Evolutionary conservation across 1,140 invertebrate genomes (phyloP).

Genomic region (Musca domestica): DNA sequence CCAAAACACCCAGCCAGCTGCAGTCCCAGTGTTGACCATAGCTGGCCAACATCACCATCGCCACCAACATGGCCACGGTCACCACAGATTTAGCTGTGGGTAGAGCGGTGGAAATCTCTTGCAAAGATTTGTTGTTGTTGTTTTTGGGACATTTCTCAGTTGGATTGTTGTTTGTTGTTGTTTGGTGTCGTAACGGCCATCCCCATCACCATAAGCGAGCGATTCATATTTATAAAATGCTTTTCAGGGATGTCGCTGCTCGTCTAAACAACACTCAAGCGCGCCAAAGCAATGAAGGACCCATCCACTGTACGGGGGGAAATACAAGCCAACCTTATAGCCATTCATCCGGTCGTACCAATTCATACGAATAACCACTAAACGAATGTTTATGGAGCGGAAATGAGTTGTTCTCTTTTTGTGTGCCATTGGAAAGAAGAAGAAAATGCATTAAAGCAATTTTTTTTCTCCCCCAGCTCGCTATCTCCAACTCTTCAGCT

Average conservation of each 20-base stretch:
- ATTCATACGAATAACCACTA: slow-evolving; percentile 5
- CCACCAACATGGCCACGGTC: no score
- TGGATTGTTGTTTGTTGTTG: not conserved
- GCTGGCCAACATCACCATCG: no score
- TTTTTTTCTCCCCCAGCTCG: not conserved
- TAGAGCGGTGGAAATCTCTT: not conserved
- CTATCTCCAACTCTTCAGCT: no score
- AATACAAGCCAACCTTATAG: not conserved
- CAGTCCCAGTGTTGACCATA: not conserved
- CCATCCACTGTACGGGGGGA: no score
- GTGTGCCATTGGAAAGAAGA: slow-evolving; percentile 18
- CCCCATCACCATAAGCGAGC: no score
- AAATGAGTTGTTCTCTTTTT: slow-evolving; percentile 20
- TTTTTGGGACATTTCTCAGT: not conserved
- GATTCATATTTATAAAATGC: slow-evolving; percentile 1
- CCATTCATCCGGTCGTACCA: slow-evolving; percentile 4
- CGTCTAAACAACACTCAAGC: slow-evolving; percentile 11
- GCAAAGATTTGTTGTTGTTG: not conserved
- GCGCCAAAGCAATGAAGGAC: not conserved
- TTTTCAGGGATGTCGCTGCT: slow-evolving; percentile 5
- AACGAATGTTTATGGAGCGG: slow-evolving; percentile 22
- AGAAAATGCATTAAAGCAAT: slow-evolving; percentile 17
- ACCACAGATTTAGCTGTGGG: no score
- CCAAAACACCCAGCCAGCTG: not conserved
- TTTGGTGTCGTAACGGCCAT: no score